Percentiles rank a stretch among this genome's conserved stretches.
Evolutionary conservation across 2,888 invertebrate genomes (phyloP).

Genomic region (Stenchaetothrips biformis): DNA sequence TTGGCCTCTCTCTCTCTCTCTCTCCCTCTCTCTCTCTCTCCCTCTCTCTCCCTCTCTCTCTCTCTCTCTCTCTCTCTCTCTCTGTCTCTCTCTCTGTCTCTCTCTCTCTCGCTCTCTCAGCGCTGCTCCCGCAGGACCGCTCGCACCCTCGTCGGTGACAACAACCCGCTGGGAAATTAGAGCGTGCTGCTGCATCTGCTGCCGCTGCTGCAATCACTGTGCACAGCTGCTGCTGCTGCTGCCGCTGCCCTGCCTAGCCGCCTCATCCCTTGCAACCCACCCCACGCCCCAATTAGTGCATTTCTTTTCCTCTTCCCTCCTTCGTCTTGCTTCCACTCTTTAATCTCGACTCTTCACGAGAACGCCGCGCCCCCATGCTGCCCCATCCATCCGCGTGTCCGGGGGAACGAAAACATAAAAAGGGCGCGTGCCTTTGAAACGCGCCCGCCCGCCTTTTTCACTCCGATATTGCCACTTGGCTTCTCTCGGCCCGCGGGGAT

Average conservation of each 20-base stretch:
- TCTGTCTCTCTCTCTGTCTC: slow-evolving; percentile 29
- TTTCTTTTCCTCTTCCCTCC: background rate
- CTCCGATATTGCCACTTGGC: too few relatives aligned
- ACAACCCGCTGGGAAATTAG: slow-evolving; percentile 22
- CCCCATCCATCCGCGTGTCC: background rate
- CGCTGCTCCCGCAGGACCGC: slow-evolving; percentile 29
- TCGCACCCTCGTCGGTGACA: slow-evolving; percentile 25
- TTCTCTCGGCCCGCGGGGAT: too few relatives aligned
- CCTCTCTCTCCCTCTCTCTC: slow-evolving; percentile 11
- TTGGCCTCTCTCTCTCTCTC: slow-evolving; percentile 24
- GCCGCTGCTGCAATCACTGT: too few relatives aligned
- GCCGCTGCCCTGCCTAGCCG: background rate
- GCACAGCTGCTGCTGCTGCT: background rate
- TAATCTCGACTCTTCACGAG: slow-evolving; percentile 2
- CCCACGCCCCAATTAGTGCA: background rate
- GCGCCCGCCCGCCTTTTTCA: too few relatives aligned
- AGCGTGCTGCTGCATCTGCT: background rate
- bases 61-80: slow-evolving; percentile 14
- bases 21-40: slow-evolving; percentile 13
- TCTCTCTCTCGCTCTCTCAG: slow-evolving; percentile 26
- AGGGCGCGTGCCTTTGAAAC: too few relatives aligned
- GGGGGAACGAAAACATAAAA: slow-evolving; percentile 27
- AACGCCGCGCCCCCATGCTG: background rate
- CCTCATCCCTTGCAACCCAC: background rate
- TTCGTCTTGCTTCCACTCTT: slow-evolving; percentile 26